Percentiles rank a stretch among this genome's conserved stretches.
These are phyloP conservation scores for Microcebus griseorufus DNA, from an alignment of 2,113 vertebrate genomes.

Conservation along the genomic window DNA sequence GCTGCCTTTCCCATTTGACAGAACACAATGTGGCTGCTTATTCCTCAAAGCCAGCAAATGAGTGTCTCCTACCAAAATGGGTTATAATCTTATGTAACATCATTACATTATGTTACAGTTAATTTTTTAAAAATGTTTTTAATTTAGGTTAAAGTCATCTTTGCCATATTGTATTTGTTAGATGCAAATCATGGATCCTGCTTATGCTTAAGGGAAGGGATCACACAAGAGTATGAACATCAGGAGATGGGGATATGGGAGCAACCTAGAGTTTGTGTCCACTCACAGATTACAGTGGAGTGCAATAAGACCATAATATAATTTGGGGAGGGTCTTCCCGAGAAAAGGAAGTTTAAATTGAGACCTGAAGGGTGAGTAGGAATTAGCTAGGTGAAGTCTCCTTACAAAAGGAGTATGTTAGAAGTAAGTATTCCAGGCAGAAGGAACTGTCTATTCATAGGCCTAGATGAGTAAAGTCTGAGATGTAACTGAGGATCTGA, in stretches of 20 bases:
- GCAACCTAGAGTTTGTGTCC: background rate
- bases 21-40: background rate
- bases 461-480: background rate
- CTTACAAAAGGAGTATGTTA: background rate
- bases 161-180: background rate
- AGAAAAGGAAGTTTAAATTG: background rate
- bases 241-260: background rate
- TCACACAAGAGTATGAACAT: background rate
- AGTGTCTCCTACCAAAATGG: background rate
- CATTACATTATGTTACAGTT: background rate
- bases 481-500: background rate
- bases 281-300: background rate
- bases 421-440: background rate
- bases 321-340: background rate
- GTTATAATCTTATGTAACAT: background rate
- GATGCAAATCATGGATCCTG: background rate
- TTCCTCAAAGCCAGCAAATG: background rate
- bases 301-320: background rate
- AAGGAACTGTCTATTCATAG: background rate
- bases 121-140: background rate
- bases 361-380: background rate
- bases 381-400: background rate
- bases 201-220: background rate
- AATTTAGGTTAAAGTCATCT: background rate
- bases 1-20: background rate